phyloP scores from a whole-genome alignment of 2,113 vertebrate species.

The Macrotus californicus region DNA sequence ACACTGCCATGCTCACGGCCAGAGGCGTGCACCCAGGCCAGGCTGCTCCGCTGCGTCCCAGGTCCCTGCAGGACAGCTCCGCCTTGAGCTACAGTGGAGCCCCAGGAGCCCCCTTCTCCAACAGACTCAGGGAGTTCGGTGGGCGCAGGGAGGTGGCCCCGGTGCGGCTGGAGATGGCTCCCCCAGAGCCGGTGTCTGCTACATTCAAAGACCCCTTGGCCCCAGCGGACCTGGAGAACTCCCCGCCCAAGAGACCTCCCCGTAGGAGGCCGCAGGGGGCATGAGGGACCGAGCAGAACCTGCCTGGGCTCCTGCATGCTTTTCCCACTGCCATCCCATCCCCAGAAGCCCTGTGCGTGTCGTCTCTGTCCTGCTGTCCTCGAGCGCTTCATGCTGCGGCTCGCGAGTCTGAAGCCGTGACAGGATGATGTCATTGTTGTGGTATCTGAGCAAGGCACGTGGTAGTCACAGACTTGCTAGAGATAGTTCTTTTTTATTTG shows the following conservation, averaged over 20 bases:
- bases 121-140: not conserved
- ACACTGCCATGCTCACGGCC: fast-evolving
- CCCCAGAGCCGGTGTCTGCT: no score
- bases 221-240: not conserved
- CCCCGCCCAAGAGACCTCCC: no score
- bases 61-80: not conserved
- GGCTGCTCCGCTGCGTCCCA: not conserved
- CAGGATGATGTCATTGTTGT: not conserved
- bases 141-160: fast-evolving
- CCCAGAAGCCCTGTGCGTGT: fast-evolving
- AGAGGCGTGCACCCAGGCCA: fast-evolving
- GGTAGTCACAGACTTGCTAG: not conserved
- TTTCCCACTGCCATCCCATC: not conserved
- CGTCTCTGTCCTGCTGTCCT: fast-evolving
- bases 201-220: not conserved
- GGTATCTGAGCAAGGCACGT: fast-evolving
- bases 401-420: not conserved
- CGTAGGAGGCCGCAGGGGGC: fast-evolving
- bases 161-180: no score
- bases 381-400: fast-evolving
- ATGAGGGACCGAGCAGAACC: fast-evolving
- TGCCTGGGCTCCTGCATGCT: fast-evolving
- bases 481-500: not conserved
- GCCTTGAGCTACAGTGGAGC: no score
- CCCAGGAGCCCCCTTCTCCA: fast-evolving